These are phyloP conservation scores for Drosophila suboccidentalis DNA, from an alignment of 2,888 invertebrate species.

Conservation along the genomic window DNA sequence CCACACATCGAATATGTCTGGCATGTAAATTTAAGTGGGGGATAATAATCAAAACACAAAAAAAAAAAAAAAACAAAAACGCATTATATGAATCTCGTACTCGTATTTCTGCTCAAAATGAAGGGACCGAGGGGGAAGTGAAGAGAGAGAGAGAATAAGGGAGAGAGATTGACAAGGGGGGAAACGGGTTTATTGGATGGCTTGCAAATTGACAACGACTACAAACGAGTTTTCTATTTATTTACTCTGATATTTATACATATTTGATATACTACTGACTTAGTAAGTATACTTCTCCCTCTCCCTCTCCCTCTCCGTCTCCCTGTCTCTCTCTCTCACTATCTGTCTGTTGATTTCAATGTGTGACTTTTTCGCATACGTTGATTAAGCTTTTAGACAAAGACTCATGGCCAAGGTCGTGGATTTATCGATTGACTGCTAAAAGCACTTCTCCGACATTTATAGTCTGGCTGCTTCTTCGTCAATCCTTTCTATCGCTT, in stretches of 20 bases:
- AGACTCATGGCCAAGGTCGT: slow-evolving; percentile 73
- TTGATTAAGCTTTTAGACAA: slow-evolving; percentile 27
- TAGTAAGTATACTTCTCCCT: slow-evolving; percentile 4
- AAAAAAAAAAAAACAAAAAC: slow-evolving; percentile 42
- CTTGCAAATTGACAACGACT: slow-evolving; percentile 33
- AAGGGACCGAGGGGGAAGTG: slow-evolving; percentile 3
- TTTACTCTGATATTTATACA: slow-evolving; percentile 34
- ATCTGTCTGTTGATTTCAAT: slow-evolving; percentile 13
- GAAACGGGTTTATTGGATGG: slow-evolving; percentile 26
- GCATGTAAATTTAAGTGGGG: slow-evolving; percentile 45
- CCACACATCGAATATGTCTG: slow-evolving; percentile 17
- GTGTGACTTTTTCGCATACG: slow-evolving; percentile 22
- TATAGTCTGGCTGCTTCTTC: not conserved
- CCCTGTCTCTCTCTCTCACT: not conserved
- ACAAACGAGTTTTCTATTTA: slow-evolving; percentile 50
- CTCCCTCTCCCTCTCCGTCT: not conserved
- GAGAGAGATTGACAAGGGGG: not conserved
- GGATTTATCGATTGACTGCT: slow-evolving; percentile 42
- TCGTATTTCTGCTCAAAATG: slow-evolving; percentile 6
- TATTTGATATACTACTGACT: slow-evolving; percentile 21
- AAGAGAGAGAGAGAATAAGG: not conserved
- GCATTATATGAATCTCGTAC: slow-evolving; percentile 29
- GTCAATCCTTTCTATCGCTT: not conserved
- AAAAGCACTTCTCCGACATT: slow-evolving; percentile 21
- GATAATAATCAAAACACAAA: slow-evolving; percentile 44